Percentiles rank a stretch among this genome's conserved stretches.
phyloP scores from a whole-genome alignment of 2,797 vertebrate genomes.

The Allobates femoralis region DNA sequence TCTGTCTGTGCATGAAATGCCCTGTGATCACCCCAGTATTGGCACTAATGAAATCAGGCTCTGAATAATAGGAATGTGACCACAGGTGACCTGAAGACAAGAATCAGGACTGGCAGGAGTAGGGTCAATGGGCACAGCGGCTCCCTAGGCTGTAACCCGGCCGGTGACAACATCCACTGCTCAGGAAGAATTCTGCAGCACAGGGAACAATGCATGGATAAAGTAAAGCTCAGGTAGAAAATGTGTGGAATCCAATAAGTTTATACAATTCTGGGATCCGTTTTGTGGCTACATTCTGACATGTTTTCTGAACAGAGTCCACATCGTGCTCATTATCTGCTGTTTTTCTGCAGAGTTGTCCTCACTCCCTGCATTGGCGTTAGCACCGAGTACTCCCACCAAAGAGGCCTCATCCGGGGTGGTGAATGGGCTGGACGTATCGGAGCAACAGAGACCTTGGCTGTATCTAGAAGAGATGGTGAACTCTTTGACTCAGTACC shows the following conservation, averaged over 20 bases:
- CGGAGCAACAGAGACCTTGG: slow-evolving; percentile 86
- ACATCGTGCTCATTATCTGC: background rate
- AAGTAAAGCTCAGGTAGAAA: too few relatives aligned
- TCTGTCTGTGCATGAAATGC: background rate
- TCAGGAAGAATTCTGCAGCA: too few relatives aligned
- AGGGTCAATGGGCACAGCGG: background rate
- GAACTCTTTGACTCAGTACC: slow-evolving; percentile 86
- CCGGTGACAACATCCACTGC: too few relatives aligned
- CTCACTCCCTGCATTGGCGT: slow-evolving; percentile 86
- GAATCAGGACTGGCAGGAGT: background rate
- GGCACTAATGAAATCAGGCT: background rate
- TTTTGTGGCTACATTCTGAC: background rate
- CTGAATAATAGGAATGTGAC: background rate
- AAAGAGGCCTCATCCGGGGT: slow-evolving; percentile 73
- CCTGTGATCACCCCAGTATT: background rate
- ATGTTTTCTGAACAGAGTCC: background rate
- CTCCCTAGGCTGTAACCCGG: too few relatives aligned
- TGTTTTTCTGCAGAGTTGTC: slow-evolving; percentile 79
- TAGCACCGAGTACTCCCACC: slow-evolving; percentile 76
- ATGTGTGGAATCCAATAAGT: background rate
- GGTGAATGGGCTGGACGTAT: slow-evolving; percentile 75
- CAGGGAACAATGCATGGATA: too few relatives aligned
- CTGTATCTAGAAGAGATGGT: slow-evolving; percentile 92
- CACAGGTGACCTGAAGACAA: background rate
- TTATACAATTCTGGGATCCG: background rate